Conservation (phyloP, 2,113 vertebrate genomes). For the Xenus cinereus region DNA sequence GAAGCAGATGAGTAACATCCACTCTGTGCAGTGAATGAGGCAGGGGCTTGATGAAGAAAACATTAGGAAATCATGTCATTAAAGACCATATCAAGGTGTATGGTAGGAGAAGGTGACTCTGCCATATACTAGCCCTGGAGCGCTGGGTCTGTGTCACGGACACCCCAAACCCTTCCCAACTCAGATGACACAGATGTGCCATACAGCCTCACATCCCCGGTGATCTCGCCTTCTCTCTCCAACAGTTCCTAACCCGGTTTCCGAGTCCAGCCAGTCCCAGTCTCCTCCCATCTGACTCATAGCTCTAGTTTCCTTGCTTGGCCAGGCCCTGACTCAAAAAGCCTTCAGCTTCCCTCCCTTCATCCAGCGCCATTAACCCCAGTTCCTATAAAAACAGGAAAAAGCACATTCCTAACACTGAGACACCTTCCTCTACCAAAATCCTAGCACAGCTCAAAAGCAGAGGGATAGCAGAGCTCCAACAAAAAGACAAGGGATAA, state of each 20-base stretch:
- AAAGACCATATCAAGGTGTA: background rate
- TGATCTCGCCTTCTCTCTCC: background rate
- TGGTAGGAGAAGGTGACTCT: background rate
- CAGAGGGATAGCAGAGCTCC: background rate
- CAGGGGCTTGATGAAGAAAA: background rate
- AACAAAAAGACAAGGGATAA: background rate
- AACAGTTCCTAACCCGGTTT: background rate
- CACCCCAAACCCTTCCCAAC: background rate
- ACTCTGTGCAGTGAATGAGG: constrained; percentile 5
- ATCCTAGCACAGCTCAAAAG: background rate
- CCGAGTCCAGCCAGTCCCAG: background rate
- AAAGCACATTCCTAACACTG: constrained; percentile 55
- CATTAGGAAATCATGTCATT: background rate
- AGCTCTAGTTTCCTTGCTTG: constrained; percentile 18
- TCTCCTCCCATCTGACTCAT: constrained; percentile 62
- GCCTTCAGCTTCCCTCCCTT: constrained; percentile 40
- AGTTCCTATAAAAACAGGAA: constrained; percentile 70
- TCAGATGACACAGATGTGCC: background rate
- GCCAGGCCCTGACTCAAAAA: constrained; percentile 33
- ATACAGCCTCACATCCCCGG: background rate
- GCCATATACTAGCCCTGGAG: background rate
- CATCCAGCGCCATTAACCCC: constrained; percentile 34
- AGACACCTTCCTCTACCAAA: constrained; percentile 55
- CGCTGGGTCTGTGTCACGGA: no score
- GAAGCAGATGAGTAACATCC: constrained; percentile 16